These are phyloP conservation scores for Drosophila nasuta DNA, from an alignment of 1,140 invertebrate species.

Conservation along the genomic window DNA sequence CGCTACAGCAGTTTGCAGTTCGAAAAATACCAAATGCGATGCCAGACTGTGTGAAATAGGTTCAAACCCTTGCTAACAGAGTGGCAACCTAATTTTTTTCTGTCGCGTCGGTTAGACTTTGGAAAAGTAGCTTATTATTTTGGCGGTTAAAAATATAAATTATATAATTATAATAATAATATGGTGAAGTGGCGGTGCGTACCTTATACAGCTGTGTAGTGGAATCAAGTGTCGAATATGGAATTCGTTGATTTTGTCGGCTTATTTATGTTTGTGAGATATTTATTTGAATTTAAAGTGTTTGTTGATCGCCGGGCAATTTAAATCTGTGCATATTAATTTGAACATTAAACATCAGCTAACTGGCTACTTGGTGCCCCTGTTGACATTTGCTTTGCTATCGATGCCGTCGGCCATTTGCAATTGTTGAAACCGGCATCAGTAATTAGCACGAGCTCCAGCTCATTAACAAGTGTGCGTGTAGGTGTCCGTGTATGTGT, in stretches of 20 bases:
- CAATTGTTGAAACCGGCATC: constrained; percentile 39
- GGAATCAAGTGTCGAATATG: not conserved
- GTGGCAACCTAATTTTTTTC: not conserved
- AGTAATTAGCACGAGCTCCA: constrained; percentile 69
- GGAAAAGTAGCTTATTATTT: not conserved
- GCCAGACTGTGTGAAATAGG: constrained; percentile 6
- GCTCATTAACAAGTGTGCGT: constrained; percentile 40
- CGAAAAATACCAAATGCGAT: not conserved
- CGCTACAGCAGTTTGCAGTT: not conserved
- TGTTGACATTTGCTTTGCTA: constrained; percentile 19
- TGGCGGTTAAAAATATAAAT: not conserved
- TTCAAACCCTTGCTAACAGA: not conserved
- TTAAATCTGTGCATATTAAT: not conserved
- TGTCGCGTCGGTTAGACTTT: not conserved
- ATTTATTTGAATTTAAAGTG: not conserved
- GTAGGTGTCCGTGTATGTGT: constrained; percentile 12
- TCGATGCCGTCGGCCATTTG: constrained; percentile 16
- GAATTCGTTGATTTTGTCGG: not conserved
- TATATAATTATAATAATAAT: not conserved
- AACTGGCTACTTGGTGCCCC: not conserved
- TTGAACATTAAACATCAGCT: not conserved
- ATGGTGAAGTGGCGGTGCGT: not conserved
- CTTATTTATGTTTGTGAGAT: not conserved
- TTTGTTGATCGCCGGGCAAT: not conserved
- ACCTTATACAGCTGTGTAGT: not conserved